Conservation (phyloP, 2,888 invertebrate species). For the Hyposoter dolosus region DNA sequence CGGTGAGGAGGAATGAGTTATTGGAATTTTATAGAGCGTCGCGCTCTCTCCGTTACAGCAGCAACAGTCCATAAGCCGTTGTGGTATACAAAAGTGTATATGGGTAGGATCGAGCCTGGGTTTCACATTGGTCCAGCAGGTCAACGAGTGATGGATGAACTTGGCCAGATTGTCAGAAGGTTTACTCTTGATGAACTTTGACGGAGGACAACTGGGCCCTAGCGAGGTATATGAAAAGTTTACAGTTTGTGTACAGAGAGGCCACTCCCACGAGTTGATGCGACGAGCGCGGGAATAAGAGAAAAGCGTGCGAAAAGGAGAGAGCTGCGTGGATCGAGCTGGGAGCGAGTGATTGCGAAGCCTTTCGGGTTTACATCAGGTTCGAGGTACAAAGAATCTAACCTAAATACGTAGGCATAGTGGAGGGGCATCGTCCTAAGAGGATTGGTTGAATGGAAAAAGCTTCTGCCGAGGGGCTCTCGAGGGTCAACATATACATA, state of each 20-base stretch:
- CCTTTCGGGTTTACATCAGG: conserved; percentile 45
- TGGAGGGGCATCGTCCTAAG: conserved; percentile 33
- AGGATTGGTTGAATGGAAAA: conserved; percentile 53
- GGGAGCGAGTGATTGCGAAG: conserved; percentile 12
- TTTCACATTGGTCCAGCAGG: neutral
- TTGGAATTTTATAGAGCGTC: conserved; percentile 77
- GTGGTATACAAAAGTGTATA: conserved; percentile 6
- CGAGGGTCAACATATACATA: conserved; percentile 26
- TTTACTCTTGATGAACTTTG: conserved; percentile 40
- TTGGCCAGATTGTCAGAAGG: conserved; percentile 28
- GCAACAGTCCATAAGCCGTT: conserved; percentile 28
- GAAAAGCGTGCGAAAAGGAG: conserved; percentile 13
- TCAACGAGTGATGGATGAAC: conserved; percentile 62
- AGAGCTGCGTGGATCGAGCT: neutral
- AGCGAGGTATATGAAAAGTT: conserved; percentile 6
- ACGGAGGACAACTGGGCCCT: conserved; percentile 5
- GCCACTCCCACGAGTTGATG: neutral
- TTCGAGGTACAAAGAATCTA: conserved; percentile 16
- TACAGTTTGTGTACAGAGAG: neutral
- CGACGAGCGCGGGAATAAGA: neutral
- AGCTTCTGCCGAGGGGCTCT: conserved; percentile 34
- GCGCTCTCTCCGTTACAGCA: conserved; percentile 60
- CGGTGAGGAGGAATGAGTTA: conserved; percentile 77
- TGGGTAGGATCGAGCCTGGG: neutral
- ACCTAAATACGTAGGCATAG: neutral